A percentile compares a stretch with the other conserved stretches of the same genome.
phyloP scores from a whole-genome alignment of 2,888 invertebrate genomes.

The Nomada ruficornis region DNA sequence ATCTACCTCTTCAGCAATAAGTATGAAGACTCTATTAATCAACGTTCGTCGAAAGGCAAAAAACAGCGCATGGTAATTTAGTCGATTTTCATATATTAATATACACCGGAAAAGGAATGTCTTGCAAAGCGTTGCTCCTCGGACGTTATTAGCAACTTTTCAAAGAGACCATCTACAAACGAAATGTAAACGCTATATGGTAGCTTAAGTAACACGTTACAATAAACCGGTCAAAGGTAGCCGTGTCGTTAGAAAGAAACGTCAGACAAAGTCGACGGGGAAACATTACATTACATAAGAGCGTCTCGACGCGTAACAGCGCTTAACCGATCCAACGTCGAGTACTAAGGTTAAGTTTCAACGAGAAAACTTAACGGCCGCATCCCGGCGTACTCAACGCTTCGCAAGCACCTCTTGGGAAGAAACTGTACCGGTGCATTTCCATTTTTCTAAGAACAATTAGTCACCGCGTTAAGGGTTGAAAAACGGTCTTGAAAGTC shows the following conservation, averaged over 20 bases:
- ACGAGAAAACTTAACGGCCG: slow-evolving; percentile 35
- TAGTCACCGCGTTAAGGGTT: slow-evolving; percentile 14
- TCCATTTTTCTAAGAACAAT: slow-evolving; percentile 52
- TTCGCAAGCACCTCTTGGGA: slow-evolving; percentile 9
- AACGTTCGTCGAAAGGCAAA: neutral
- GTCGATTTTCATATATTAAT: neutral
- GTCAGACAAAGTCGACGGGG: neutral
- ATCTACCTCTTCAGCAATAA: neutral
- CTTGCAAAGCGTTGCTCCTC: neutral
- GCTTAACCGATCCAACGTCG: slow-evolving; percentile 21
- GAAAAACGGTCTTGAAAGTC: slow-evolving; percentile 27
- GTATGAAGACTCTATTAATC: neutral
- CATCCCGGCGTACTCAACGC: neutral
- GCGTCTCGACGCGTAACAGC: slow-evolving; percentile 29
- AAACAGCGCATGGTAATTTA: neutral
- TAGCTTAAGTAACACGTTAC: neutral
- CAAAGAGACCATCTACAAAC: neutral
- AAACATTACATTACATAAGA: slow-evolving; percentile 25
- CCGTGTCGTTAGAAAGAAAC: neutral
- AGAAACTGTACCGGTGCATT: slow-evolving; percentile 36
- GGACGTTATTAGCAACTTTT: no score
- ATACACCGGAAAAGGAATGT: neutral
- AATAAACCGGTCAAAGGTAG: neutral
- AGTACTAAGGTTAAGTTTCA: slow-evolving; percentile 27
- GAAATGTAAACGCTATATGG: neutral